Evolutionary conservation across 2,888 invertebrate species (phyloP).

Genomic region (Serripes groenlandicus): DNA sequence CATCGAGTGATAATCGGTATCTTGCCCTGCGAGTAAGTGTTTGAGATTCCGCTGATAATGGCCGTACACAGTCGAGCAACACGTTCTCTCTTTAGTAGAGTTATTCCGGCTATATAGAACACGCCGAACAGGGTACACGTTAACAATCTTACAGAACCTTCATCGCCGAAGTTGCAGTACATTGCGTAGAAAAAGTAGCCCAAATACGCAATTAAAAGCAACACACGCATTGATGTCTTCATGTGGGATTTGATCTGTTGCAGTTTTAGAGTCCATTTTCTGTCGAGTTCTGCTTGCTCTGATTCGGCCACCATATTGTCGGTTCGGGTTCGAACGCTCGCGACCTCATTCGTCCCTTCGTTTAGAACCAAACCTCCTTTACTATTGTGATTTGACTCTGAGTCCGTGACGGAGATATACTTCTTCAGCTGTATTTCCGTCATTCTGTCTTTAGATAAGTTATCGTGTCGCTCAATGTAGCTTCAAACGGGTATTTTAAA

Average conservation of each 20-base stretch:
- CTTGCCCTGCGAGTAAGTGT: neutral
- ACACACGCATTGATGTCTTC: neutral
- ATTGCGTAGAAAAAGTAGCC: slow-evolving; percentile 44
- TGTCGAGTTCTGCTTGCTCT: neutral
- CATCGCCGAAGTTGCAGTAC: slow-evolving; percentile 48
- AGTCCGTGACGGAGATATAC: too few relatives aligned
- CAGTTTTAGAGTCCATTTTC: neutral
- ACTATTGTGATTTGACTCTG: too few relatives aligned
- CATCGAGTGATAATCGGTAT: neutral
- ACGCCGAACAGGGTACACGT: slow-evolving; percentile 37
- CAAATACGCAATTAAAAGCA: slow-evolving; percentile 7
- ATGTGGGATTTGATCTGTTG: neutral
- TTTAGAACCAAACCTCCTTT: neutral
- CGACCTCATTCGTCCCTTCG: neutral
- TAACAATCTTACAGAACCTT: slow-evolving; percentile 35
- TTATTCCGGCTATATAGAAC: neutral
- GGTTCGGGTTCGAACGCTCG: neutral
- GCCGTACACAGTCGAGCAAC: neutral
- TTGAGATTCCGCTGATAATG: neutral
- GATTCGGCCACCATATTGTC: neutral
- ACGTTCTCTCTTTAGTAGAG: neutral
- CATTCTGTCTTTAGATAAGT: too few relatives aligned
- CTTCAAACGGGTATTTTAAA: too few relatives aligned
- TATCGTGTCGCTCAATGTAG: too few relatives aligned
- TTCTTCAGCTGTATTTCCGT: too few relatives aligned